These are phyloP conservation scores for Ophion ellenae DNA, from an alignment of 2,888 invertebrate genomes.

Conservation along the genomic window DNA sequence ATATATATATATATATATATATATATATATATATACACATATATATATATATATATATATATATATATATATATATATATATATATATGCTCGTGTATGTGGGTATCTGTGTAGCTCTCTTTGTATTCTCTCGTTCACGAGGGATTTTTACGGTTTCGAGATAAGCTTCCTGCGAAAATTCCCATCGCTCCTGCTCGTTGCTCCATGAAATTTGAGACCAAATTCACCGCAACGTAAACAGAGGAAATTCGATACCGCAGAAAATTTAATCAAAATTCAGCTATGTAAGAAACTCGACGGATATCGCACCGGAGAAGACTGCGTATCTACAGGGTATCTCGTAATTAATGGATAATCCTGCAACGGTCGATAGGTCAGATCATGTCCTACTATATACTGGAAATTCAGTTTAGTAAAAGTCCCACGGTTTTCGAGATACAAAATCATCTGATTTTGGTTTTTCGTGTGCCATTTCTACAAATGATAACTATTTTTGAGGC, in stretches of 20 bases:
- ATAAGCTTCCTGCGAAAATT: constrained; percentile 40
- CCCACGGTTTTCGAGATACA: too few relatives aligned
- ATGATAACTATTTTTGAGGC: too few relatives aligned
- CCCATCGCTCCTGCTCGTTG: constrained; percentile 39
- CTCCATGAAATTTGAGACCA: constrained; percentile 32
- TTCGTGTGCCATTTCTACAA: too few relatives aligned
- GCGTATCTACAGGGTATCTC: neutral
- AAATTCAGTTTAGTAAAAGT: too few relatives aligned
- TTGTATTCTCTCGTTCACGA: constrained; percentile 19
- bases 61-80: neutral
- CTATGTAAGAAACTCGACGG: neutral
- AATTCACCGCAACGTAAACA: neutral
- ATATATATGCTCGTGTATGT: neutral
- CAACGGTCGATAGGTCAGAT: too few relatives aligned
- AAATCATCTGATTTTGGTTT: too few relatives aligned
- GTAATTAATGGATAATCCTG: too few relatives aligned
- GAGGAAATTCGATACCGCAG: neutral
- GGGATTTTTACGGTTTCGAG: constrained; percentile 26
- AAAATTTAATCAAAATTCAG: constrained; percentile 12
- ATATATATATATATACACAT: neutral
- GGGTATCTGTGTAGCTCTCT: neutral
- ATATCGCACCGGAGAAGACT: neutral
- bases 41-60: too few relatives aligned
- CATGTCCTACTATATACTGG: too few relatives aligned
- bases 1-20: too few relatives aligned